Base-by-base conservation (phyloP, 1,140 invertebrate species). In the Caenorhabditis inopinata region DNA sequence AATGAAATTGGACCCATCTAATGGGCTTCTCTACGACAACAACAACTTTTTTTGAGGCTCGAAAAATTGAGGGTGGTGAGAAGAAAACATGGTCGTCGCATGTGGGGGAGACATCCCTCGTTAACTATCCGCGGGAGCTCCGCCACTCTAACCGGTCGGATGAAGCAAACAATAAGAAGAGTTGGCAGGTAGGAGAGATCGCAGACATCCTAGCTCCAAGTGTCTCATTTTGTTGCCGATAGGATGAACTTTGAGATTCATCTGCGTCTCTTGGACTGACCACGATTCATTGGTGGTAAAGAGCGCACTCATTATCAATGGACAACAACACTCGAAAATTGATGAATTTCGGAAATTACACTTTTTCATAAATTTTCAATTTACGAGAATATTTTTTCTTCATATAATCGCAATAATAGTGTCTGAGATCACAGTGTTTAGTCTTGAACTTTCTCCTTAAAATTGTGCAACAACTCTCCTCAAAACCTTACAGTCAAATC, bases 191-290 rank as follows among this genome's bases (percentile, higher is more conserved):
- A 11, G 51, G 1, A n/a, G 51, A 58, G 51, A 21, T 23, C 7
- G 2, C 51, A 58, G 58, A 68, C 48, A 51, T n/a, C n/a, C n/a
- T 32, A 21, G 35, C 21, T 68, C 58, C 32, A 68, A 68, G 58
- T 38, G 58, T 68, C 58, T 42, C 58, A 68, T 68, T 68, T 68
- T 68, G 58, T 68, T 68, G 58, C 58, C 58, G 58, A 38, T 38
- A 12, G 32, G 25, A 9, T 11, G 16, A n/a, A 18, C 27, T 5
- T 51, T 51, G 38, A 12, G n/a, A 21, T 58, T 58, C 7, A 14
- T 38, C 58, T 68, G 58, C 58, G 58, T 68, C 58, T 68, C 58
- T 68, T 42, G 16, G 58, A 68, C 16, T 68, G 58, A 68, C 58
- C 58, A 68, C 32, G 7, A 9, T 68, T 32, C 38, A 58, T 58